Base-by-base conservation (phyloP, 2,113 vertebrate genomes). In the Myotis lucifugus region DNA sequence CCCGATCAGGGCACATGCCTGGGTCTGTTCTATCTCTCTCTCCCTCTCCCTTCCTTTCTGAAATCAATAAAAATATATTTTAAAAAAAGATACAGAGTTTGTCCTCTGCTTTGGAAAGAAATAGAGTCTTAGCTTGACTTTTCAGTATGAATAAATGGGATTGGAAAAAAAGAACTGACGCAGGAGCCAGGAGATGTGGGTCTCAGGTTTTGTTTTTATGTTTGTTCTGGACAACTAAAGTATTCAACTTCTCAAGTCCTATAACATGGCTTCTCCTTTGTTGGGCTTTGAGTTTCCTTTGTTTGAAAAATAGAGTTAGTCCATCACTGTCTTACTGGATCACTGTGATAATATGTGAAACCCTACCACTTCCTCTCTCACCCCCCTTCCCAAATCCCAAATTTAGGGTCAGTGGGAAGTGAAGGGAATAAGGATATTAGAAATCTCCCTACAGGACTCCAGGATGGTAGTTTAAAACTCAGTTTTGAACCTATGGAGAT, bases 201-300 rank as follows among this genome's bases (percentile, higher is more conserved):
- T 87, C 79, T 93, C 29, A 27, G 66, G 12, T 88, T 69, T 85
- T 79, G 15, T 77, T 89, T 88, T 89, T 61, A 59, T 48, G 46
- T n/a, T 86, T 19, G n/a, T 27, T 77, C 46, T 86, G 56, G 59
- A 86, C 25, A 91, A 64, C 59, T 74, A 77, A 37, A 32, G 25
- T 61, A 74, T 13, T 74, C n/a, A 72, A 56, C 40, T 78, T 90
- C 34, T 78, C 23, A 56, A 66, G 13, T 23, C n/a, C 54, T 86
- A 0, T 46, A 88, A 74, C 4, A 42, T 48, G 27, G 32, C 50
- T 92, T 83, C 73, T 85, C 15, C 18, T 25, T 90, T 81, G 46
- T 10, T 94, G 78, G 23, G 18, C 19, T 95, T 78, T 97, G 32
- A 90, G 66, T 66, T 67, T 91, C 56, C 78, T 74, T 74, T 40